A percentile compares a stretch with the other conserved stretches of the same genome.
phyloP scores from a whole-genome alignment of 1,140 invertebrate genomes.

The Cotesia typhae region DNA sequence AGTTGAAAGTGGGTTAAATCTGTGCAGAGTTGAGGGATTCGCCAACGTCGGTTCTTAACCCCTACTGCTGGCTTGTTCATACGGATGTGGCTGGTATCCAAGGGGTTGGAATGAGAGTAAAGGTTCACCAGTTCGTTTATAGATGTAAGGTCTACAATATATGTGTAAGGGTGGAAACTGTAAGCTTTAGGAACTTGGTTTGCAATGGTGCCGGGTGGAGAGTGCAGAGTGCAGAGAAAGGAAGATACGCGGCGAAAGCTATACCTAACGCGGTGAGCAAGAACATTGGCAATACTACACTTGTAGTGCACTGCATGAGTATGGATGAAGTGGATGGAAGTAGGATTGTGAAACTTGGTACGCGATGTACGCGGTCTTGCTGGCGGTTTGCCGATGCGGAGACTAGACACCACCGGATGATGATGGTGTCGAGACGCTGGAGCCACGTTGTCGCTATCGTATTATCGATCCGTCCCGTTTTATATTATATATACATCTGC shows the following conservation, averaged over 20 bases:
- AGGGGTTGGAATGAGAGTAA: constrained; percentile 7
- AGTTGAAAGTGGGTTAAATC: constrained; percentile 23
- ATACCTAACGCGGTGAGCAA: too few species aligned
- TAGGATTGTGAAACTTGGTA: neutral
- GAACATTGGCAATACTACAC: too few species aligned
- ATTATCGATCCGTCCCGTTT: constrained; percentile 7
- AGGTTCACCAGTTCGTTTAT: neutral
- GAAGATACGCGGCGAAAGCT: too few species aligned
- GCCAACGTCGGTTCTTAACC: constrained; percentile 15
- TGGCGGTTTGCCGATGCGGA: constrained; percentile 21
- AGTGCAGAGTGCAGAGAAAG: too few species aligned
- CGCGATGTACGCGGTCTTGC: constrained; percentile 20
- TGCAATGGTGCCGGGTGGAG: too few species aligned
- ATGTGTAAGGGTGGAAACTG: too few species aligned
- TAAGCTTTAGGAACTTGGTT: too few species aligned
- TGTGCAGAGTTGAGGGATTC: neutral
- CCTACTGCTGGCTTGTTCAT: neutral
- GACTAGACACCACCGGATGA: neutral
- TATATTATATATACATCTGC: too few species aligned
- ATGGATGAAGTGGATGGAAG: neutral
- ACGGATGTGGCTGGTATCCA: constrained; percentile 22
- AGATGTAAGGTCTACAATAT: too few species aligned
- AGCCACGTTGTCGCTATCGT: constrained; percentile 14
- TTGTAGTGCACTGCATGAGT: too few species aligned
- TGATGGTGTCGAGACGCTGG: constrained; percentile 3